Base-by-base conservation (phyloP, 2,888 invertebrate genomes). In the Alitta virens region DNA sequence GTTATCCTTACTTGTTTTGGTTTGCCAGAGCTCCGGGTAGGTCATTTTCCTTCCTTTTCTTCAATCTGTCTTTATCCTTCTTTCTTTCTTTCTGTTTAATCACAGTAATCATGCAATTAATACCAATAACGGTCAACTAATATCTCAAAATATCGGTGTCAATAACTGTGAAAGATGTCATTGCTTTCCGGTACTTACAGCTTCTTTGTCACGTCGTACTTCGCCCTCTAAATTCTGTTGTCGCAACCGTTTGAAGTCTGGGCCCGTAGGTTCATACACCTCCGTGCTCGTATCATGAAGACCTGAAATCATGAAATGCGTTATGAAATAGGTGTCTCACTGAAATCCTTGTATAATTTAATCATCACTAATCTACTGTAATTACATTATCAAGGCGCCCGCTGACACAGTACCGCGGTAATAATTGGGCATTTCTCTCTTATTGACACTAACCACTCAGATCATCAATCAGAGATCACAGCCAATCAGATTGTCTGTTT, bases 221-320 rank as follows among this genome's bases (percentile, higher is more conserved):
- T 96, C 94, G 0, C 95, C 95, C 80, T 98, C 96, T 16, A 97
- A 83, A 80, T 95, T 91, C 75, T 96, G 94, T 73, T 95, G 94
- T 53, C 94, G 84, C 78, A 97, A 87, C 70, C 91, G 86, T 14
- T 91, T 89, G 79, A 96, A 97, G 83, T 97, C 92, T 0, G 92
- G 91, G 5, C 92, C 91, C 82, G 91, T 87, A 0, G 93, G 92
- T 78, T 95, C 94, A 33, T 93, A 89, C 1, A 86, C 86, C 81
- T 99, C 98, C 64, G 78, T 74, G 0, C 92, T 88, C 0, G 98
- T 97, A 80, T 99, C 96, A 78, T 95, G 94, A 83, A 99, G 98
- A 1, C 99, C 98, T 71, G 73, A 64, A 67, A 60, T 26, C n/a
- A n/a, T 18, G 12, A 51, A 12, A 51, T 12, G 18, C 14, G 12